A percentile compares a stretch with the other conserved stretches of the same genome.
These are phyloP conservation scores for Dendrocopos noguchii DNA, from an alignment of 2,113 vertebrate genomes.

Conservation along the genomic window DNA sequence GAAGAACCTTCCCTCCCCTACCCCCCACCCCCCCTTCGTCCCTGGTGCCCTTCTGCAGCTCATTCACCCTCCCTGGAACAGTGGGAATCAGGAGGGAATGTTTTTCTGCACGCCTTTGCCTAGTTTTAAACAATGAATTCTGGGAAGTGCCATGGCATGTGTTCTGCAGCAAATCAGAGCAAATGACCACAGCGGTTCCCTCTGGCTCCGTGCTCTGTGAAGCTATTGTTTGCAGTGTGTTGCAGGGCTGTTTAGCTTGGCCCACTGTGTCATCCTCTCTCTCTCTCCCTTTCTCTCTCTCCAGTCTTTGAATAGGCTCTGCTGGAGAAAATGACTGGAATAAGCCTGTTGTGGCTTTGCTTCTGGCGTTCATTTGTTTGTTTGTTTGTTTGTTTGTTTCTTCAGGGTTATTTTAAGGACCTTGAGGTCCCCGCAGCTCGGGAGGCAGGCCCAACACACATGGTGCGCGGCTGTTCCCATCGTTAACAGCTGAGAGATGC, in stretches of 20 bases:
- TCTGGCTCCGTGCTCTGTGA: slow-evolving; percentile 52
- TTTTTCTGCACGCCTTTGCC: background rate
- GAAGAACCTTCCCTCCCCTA: background rate
- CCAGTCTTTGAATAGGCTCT: slow-evolving; percentile 40
- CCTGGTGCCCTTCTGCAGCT: background rate
- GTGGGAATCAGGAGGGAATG: background rate
- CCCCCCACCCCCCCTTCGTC: background rate
- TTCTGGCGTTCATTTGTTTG: background rate
- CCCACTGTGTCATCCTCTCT: slow-evolving; percentile 57
- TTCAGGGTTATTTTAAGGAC: slow-evolving; percentile 61
- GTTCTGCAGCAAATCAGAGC: slow-evolving; percentile 50
- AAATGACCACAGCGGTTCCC: slow-evolving; percentile 67
- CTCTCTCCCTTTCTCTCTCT: slow-evolving; percentile 50
- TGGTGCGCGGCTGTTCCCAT: slow-evolving; percentile 15
- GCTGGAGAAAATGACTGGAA: slow-evolving; percentile 50
- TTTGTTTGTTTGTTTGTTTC: slow-evolving; percentile 67
- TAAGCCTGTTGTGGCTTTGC: slow-evolving; percentile 57
- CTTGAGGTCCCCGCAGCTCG: slow-evolving; percentile 20
- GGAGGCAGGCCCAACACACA: background rate
- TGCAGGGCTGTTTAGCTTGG: slow-evolving; percentile 67
- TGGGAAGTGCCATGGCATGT: slow-evolving; percentile 52
- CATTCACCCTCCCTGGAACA: slow-evolving; percentile 27
- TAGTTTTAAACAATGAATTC: slow-evolving; percentile 32
- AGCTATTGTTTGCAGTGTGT: slow-evolving; percentile 64
- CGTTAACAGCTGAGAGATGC: fast-evolving